Conservation (phyloP, 2,888 invertebrate species). For the Notodonta ziczac region DNA sequence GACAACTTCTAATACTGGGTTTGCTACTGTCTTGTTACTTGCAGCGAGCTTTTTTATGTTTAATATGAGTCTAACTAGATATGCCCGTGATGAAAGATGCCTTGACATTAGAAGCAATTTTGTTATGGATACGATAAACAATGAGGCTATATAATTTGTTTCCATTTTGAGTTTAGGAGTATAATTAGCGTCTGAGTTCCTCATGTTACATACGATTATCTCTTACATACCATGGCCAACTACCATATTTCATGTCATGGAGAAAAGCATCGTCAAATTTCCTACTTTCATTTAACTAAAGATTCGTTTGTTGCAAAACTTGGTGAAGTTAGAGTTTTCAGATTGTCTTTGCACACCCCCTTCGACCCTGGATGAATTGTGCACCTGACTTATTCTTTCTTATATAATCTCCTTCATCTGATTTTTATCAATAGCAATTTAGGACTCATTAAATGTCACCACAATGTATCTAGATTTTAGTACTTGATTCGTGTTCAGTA, state of each 20-base stretch:
- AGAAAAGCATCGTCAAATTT: background rate
- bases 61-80: slow-evolving; percentile 45
- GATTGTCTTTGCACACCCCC: too few relatives aligned
- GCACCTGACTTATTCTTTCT: too few relatives aligned
- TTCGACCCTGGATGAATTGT: too few relatives aligned
- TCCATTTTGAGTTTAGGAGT: background rate
- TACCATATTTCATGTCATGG: too few relatives aligned
- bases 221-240: background rate
- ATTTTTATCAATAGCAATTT: too few relatives aligned
- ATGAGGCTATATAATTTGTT: slow-evolving; percentile 15
- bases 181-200: background rate
- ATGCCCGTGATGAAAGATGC: slow-evolving; percentile 51
- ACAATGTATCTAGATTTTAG: too few relatives aligned
- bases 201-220: background rate
- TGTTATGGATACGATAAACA: slow-evolving; percentile 37
- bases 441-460: too few relatives aligned
- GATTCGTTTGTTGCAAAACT: background rate
- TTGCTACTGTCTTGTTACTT: slow-evolving; percentile 75
- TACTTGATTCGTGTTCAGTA: background rate
- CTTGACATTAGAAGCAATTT: slow-evolving; percentile 53
- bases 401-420: too few relatives aligned
- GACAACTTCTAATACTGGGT: slow-evolving; percentile 57
- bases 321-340: too few relatives aligned
- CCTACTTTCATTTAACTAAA: background rate
- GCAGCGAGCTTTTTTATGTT: slow-evolving; percentile 53